Base-by-base conservation (phyloP, 2,888 invertebrate genomes). In the Anarsia innoxiella region DNA sequence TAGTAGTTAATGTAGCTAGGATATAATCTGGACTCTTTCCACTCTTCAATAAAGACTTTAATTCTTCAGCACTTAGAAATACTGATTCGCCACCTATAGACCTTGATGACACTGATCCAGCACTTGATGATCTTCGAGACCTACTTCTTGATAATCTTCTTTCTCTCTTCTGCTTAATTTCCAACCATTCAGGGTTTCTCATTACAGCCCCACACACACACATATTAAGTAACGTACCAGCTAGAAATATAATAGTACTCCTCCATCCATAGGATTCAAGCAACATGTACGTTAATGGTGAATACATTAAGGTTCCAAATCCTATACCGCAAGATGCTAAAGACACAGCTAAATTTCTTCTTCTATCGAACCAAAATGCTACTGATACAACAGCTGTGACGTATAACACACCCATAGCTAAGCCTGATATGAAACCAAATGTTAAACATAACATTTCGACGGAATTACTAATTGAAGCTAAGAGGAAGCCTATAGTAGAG, bases 351-450 rank as follows among this genome's bases (percentile, higher is more conserved):
- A 95, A 84, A 16, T 93, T 93, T 35, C 95, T 88, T 64, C 90
- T 91, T 64, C 93, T 93, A 57, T 96, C 95, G 59, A 96, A 96
- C 91, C 95, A 96, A 66, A 94, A 95, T 0, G 96, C 95, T 27
- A 96, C 93, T 27, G 93, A 92, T 0, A 96, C 95, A 2, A 96
- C 95, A 3, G 94, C 93, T 1, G 95, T 93, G 12, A 95, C 95
- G 65, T 95, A 95, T 51, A 93, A 89, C 40, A 94, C 79, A 9
- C 94, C 94, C 70, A 96, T 84, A 0, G 95, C 94, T 37, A 95
- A 66, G 0, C 95, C 95, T 30, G 94, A 91, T 30, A 95, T 82
- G 3, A 94, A 87, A 2, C 95, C 95, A 59, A 95, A 94, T 0
- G 94, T 95, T 45, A 95, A 59, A 71, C 91, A 93, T 56, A 95